phyloP scores from a whole-genome alignment of 2,797 vertebrate species.

The Parotocinclus haroldoi region DNA sequence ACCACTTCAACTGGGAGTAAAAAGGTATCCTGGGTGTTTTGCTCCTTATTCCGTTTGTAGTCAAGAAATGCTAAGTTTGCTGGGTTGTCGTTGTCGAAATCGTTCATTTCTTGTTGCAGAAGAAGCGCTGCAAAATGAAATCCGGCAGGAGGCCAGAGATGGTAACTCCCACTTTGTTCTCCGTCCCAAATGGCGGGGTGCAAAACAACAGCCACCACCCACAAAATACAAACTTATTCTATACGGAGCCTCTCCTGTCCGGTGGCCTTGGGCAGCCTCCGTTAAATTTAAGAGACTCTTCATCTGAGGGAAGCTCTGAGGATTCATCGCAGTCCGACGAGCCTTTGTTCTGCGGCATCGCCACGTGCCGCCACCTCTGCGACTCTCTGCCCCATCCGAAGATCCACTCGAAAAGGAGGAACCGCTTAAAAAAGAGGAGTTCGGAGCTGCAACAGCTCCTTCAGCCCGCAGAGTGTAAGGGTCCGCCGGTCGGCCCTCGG shows the following conservation, averaged over 20 bases:
- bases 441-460: slow-evolving; percentile 77
- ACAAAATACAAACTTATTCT: slow-evolving; percentile 34
- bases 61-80: too few relatives aligned
- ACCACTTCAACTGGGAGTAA: slow-evolving; percentile 81
- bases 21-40: slow-evolving; percentile 74
- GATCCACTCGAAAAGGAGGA: slow-evolving; percentile 73
- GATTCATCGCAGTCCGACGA: slow-evolving; percentile 90
- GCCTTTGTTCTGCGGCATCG: slow-evolving; percentile 90
- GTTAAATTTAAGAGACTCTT: slow-evolving; percentile 61
- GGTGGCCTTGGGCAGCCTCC: slow-evolving; percentile 39
- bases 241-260: too few relatives aligned
- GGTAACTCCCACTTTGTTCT: slow-evolving; percentile 49
- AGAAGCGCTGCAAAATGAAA: slow-evolving; percentile 59
- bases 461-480: slow-evolving; percentile 64
- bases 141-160: slow-evolving; percentile 55
- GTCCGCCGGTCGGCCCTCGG: slow-evolving; percentile 32
- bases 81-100: too few relatives aligned
- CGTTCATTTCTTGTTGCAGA: slow-evolving; percentile 45
- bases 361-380: slow-evolving; percentile 82
- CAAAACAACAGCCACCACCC: slow-evolving; percentile 40
- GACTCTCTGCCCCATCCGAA: slow-evolving; percentile 70
- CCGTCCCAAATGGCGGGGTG: slow-evolving; percentile 50
- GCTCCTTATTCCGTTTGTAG: not conserved
- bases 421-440: slow-evolving; percentile 67
- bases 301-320: slow-evolving; percentile 88